A percentile compares a stretch with the other conserved stretches of the same genome.
These are phyloP conservation scores for Microplitis demolitor DNA, from an alignment of 1,140 invertebrate genomes.

Conservation along the genomic window DNA sequence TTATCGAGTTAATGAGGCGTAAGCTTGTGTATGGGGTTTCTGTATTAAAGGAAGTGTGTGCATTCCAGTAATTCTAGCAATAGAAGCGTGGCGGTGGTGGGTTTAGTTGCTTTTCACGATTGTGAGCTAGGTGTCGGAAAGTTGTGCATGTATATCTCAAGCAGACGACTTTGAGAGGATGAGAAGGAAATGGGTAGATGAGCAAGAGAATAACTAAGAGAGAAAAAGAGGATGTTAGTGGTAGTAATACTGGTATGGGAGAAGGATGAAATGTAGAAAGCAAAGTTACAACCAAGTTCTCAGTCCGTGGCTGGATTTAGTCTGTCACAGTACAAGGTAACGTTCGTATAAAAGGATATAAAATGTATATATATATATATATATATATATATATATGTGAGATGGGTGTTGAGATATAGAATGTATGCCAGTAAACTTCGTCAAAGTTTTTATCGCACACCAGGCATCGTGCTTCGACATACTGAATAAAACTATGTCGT, in stretches of 20 bases:
- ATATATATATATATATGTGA: not conserved
- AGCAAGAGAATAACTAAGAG: not conserved
- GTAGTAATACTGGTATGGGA: too few relatives aligned
- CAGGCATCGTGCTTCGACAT: slow-evolving; percentile 11
- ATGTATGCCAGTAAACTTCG: slow-evolving; percentile 16
- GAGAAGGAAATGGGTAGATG: not conserved
- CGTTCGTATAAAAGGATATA: not conserved
- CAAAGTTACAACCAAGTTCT: slow-evolving; percentile 15
- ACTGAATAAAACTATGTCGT: slow-evolving; percentile 1
- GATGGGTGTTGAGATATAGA: not conserved
- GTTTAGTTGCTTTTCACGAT: too few relatives aligned
- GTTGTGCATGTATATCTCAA: not conserved
- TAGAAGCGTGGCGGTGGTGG: not conserved
- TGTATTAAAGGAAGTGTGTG: not conserved
- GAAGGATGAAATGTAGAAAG: slow-evolving; percentile 1
- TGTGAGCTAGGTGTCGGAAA: not conserved
- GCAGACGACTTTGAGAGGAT: not conserved
- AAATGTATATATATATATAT: not conserved
- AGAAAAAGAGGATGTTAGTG: not conserved
- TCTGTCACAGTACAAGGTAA: slow-evolving; percentile 5
- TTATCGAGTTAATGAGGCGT: slow-evolving; percentile 9
- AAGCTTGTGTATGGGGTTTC: slow-evolving; percentile 1
- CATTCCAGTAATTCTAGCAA: not conserved
- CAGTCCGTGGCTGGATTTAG: slow-evolving; percentile 6
- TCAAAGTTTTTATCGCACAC: slow-evolving; percentile 23